Base-by-base conservation (phyloP, 2,113 vertebrate species). In the Nothoprocta perdicaria region DNA sequence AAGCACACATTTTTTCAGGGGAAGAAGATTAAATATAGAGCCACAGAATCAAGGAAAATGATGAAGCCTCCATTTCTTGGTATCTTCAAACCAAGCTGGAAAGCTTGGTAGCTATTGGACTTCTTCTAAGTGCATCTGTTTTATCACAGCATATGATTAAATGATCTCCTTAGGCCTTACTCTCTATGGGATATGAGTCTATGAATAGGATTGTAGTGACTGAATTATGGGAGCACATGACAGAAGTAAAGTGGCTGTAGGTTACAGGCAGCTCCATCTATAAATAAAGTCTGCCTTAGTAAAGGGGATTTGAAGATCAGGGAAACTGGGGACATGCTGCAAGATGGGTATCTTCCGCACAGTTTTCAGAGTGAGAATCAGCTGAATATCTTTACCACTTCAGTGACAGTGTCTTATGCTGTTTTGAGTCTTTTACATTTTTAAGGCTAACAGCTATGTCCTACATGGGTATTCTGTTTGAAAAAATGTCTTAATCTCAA, bases 221-320 rank as follows among this genome's bases (percentile, higher is more conserved):
- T 0, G 1, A 31, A 40, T 66, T 48, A 13, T 17, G 45, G 48
- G n/a, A 87, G 9, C 0, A 0, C 10, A 29, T 21, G 40, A 45
- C n/a, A 48, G 58, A 89, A 73, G n/a, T 14, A 73, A 55, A 14
- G 2, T 33, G 15, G 12, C 38, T 79, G 27, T 18, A 68, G 78
- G 21, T 8, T 87, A 22, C 4, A 80, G 24, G 38, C 14, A 74
- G 33, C 12, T 57, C 40, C 14, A 80, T n/a, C 35, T 65, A 4
- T 27, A 55, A 86, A 79, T 72, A 45, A 84, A 17, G 24, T 9
- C 5, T 2, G 3, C 21, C 29, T 65, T 38, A 60, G 24, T 12
- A 48, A 94, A 78, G 41, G 46, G 18, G 67, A 48, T 78, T 21
- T 82, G 43, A 91, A 33, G 24, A 74, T 55, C 12, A 45, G 29